Conservation (phyloP, 2,113 vertebrate species). For the Paedocypris sp. region DNA sequence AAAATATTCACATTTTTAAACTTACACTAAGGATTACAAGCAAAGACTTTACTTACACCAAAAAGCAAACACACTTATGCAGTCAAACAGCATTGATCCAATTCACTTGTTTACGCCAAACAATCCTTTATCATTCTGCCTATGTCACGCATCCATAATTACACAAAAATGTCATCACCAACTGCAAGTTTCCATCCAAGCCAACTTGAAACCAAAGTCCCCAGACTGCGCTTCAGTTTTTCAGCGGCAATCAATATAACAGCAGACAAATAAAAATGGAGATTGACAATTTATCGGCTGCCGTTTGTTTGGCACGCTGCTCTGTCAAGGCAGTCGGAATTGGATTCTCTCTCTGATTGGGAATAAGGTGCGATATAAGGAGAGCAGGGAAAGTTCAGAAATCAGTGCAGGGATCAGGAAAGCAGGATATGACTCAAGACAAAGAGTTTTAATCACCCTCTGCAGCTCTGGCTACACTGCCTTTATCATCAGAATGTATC, state of each 20-base stretch:
- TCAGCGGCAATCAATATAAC: slow-evolving; percentile 1
- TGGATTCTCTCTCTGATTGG: slow-evolving; percentile 12
- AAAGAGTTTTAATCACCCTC: slow-evolving; percentile 51
- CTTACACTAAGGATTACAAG: not conserved
- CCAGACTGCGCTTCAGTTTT: not conserved
- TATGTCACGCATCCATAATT: not conserved
- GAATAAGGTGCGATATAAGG: slow-evolving; percentile 23
- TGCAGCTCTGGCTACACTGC: slow-evolving; percentile 28
- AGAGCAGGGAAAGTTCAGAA: not conserved
- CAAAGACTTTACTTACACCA: not conserved
- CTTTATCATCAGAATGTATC: slow-evolving; percentile 47
- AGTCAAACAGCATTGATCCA: not conserved
- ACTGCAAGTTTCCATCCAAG: not conserved
- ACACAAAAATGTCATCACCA: slow-evolving; percentile 18
- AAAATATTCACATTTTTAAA: not conserved
- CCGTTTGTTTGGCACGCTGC: slow-evolving; percentile 18
- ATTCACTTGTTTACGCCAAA: not conserved
- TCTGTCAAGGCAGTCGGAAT: slow-evolving; percentile 1
- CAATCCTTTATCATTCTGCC: not conserved
- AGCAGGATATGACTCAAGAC: slow-evolving; percentile 43
- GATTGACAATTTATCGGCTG: not conserved
- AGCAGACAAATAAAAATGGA: slow-evolving; percentile 2
- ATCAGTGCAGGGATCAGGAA: slow-evolving; percentile 34
- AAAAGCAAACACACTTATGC: not conserved
- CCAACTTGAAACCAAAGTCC: not conserved